phyloP scores from a whole-genome alignment of 92 coral and sea anemone species.

The Porites evermanni region DNA sequence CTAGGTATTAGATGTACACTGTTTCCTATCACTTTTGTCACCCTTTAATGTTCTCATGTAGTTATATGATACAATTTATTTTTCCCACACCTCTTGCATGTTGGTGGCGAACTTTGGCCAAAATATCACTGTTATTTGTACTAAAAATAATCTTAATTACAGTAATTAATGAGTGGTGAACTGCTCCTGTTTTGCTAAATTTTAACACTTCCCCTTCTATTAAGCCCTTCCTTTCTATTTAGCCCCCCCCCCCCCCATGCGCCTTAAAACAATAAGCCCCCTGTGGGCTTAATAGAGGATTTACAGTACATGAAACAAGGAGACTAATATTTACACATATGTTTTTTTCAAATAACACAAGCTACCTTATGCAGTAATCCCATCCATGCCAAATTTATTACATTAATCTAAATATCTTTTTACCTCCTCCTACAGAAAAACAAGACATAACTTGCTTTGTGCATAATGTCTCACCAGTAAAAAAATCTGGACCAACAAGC shows the following conservation, averaged over 20 bases:
- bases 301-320: slow-evolving; percentile 16
- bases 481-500: slow-evolving; percentile 55
- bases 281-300: too few species aligned
- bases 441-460: slow-evolving; percentile 54
- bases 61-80: slow-evolving; percentile 59
- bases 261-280: slow-evolving; percentile 39
- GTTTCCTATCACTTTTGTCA: slow-evolving; percentile 34
- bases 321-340: slow-evolving; percentile 34
- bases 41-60: slow-evolving; percentile 55
- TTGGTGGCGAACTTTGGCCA: slow-evolving; percentile 51
- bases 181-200: slow-evolving; percentile 42
- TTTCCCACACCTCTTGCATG: slow-evolving; percentile 56
- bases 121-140: slow-evolving; percentile 50
- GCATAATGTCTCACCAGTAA: slow-evolving; percentile 61
- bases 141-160: slow-evolving; percentile 52
- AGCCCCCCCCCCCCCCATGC: slow-evolving; percentile 11
- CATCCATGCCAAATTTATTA: slow-evolving; percentile 40
- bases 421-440: slow-evolving; percentile 47
- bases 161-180: slow-evolving; percentile 47
- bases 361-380: slow-evolving; percentile 44
- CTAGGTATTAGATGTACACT: too few species aligned
- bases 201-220: slow-evolving; percentile 17
- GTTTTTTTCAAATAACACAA: slow-evolving; percentile 39
- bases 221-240: not conserved
- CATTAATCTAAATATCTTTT: slow-evolving; percentile 32